Conservation (phyloP, 2,113 vertebrate genomes). For the Nestor notabilis region DNA sequence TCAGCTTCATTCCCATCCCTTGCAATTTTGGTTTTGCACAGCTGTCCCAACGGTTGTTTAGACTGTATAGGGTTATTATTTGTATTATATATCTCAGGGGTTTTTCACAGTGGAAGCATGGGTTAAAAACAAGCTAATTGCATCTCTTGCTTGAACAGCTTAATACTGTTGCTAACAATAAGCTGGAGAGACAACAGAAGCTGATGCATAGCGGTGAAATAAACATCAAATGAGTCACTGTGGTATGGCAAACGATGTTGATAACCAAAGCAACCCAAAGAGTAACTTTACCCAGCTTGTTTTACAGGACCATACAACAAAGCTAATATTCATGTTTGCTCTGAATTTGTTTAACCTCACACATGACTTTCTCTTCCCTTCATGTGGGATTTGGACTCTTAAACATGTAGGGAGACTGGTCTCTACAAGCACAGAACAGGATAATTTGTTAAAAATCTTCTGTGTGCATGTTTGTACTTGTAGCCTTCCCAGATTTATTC, state of each 20-base stretch:
- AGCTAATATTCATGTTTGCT: neutral
- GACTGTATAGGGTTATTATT: neutral
- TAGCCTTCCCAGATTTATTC: neutral
- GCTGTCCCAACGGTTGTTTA: neutral
- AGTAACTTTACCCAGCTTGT: neutral
- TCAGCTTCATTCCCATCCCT: neutral
- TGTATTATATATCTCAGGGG: neutral
- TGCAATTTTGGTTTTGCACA: neutral
- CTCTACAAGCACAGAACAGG: neutral
- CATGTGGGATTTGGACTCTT: conserved; percentile 3
- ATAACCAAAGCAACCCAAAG: neutral
- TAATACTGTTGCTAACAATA: neutral
- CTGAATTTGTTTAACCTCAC: neutral
- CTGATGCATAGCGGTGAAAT: neutral
- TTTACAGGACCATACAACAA: neutral
- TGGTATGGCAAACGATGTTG: neutral
- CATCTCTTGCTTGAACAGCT: neutral
- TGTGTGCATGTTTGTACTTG: neutral
- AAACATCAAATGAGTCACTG: neutral
- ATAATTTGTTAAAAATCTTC: neutral
- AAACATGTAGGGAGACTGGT: neutral
- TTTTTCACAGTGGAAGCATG: neutral
- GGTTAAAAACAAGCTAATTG: neutral
- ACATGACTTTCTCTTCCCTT: neutral
- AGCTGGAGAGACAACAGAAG: neutral